Conservation (phyloP, 2,797 vertebrate genomes). For the Nannoperca australis region DNA sequence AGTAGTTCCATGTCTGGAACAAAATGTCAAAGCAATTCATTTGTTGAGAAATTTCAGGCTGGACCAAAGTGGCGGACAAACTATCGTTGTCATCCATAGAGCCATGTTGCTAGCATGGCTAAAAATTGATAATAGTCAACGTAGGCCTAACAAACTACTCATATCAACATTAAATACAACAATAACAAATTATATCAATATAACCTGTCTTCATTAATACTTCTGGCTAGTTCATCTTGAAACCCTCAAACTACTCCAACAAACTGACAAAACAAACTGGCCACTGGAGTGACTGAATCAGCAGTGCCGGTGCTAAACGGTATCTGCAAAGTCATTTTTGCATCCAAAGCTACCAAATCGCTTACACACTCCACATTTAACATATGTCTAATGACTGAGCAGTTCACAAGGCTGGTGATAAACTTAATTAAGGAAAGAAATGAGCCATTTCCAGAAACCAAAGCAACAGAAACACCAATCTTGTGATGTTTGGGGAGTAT, state of each 20-base stretch:
- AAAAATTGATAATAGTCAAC: background rate
- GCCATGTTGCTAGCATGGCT: background rate
- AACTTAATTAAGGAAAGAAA: conserved; percentile 67
- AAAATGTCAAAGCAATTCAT: background rate
- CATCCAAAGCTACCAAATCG: background rate
- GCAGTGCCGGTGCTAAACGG: background rate
- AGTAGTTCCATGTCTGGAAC: background rate
- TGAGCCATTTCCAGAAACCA: conserved; percentile 53
- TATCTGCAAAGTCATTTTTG: conserved; percentile 36
- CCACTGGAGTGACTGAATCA: conserved; percentile 6
- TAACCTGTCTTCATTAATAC: background rate
- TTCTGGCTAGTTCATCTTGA: background rate
- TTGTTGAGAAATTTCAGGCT: background rate
- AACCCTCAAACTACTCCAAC: background rate
- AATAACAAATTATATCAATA: background rate
- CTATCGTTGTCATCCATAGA: background rate
- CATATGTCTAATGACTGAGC: conserved; percentile 44
- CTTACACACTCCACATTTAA: conserved; percentile 40
- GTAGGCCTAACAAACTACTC: background rate
- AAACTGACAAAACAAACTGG: background rate
- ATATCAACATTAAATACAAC: background rate
- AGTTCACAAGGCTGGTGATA: conserved; percentile 39
- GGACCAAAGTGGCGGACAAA: background rate
- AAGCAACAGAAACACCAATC: conserved; percentile 42
- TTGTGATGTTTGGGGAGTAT: conserved; percentile 26